Evolutionary conservation across 2,113 vertebrate species (phyloP).

Genomic region (Phodopus roborovskii): DNA sequence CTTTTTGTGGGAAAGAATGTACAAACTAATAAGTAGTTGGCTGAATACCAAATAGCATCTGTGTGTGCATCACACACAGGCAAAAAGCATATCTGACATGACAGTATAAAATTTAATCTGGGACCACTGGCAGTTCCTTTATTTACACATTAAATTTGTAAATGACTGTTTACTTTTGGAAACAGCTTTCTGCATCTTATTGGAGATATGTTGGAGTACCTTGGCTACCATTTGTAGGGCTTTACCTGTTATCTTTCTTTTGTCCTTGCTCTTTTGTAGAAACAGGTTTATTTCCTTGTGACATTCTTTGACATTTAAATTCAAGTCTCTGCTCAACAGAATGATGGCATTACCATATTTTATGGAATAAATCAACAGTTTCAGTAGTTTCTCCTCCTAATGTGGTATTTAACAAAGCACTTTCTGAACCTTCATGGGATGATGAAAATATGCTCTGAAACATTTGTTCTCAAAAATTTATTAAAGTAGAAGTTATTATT

Average conservation of each 20-base stretch:
- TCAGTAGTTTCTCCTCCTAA: background rate
- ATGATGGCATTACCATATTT: background rate
- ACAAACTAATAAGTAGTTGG: background rate
- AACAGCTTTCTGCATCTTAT: background rate
- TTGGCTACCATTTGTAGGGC: background rate
- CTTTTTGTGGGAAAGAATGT: background rate
- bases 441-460: too few relatives aligned
- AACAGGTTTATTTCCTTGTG: background rate
- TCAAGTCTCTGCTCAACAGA: background rate
- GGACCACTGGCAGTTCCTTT: background rate
- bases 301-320: background rate
- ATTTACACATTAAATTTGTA: background rate
- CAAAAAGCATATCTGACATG: background rate
- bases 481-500: background rate
- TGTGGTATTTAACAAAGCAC: background rate
- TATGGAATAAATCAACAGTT: background rate
- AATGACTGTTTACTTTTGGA: background rate
- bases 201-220: background rate
- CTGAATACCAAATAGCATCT: background rate
- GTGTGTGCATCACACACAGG: background rate
- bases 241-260: background rate
- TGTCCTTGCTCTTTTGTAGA: background rate
- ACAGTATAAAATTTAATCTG: background rate
- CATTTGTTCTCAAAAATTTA: background rate
- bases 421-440: background rate